Base-by-base conservation (phyloP, 2,797 vertebrate genomes). In the Poecile montanus region DNA sequence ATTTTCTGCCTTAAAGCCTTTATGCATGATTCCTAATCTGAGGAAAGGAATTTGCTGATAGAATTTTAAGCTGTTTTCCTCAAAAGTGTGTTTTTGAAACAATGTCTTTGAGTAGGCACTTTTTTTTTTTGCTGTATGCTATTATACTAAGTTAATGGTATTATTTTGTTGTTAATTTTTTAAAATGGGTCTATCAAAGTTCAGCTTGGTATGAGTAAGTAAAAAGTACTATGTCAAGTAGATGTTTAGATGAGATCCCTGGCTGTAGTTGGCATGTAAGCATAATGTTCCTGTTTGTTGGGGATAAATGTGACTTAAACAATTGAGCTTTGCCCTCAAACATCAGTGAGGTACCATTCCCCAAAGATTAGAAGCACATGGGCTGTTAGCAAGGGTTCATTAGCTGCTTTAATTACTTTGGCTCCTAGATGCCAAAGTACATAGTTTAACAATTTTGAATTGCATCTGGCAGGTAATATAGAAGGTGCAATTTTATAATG, bases 61-160 rank as follows among this genome's bases (percentile, higher is more conserved):
- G 87, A 87, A 91, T 82, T 50, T 80, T 58, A 92, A 89, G 68
- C 65, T 72, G 6, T 78, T 91, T 89, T 77, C 47, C 50, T 85
- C 26, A 61, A 61, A 65, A 71, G 6, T 30, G 10, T 67, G 32
- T 82, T 84, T 84, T 66, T 78, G 25, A 63, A 89, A 74, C 13
- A 9, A 13, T 79, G 30, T 38, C 16, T 78, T 71, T 47, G 34
- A 82, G 40, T 29, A 68, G 20, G 5, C 1, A 8, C 60, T 85
- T 90, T 56, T 40, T n/a, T 36, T 36, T 26, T 73, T 38, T 81
- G 16, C 32, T 86, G 19, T 34, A 9, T 75, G 13, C 21, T 79
- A 1, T 72, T 36, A 6, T 51, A n/a, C 18, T 36, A 45, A 73
- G 32, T 61, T 79, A 10, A 4, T 73, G 29, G 8, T 34, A 16